Evolutionary conservation across 2,797 vertebrate species (phyloP).

Genomic region (Pipistrellus kuhlii): DNA sequence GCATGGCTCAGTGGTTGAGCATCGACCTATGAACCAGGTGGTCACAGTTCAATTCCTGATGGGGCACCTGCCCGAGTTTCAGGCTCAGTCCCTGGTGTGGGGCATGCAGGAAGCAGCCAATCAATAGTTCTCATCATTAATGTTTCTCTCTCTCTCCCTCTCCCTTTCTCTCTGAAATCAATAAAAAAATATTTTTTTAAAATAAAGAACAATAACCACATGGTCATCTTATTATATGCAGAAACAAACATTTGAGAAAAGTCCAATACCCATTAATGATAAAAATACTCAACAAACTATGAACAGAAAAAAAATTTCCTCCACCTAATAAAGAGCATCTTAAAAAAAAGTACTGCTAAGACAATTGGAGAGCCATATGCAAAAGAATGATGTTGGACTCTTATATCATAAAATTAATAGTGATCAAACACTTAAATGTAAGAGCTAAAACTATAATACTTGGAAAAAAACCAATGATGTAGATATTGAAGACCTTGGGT

Average conservation of each 20-base stretch:
- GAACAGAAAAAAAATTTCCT: neutral
- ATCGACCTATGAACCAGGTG: too few species aligned
- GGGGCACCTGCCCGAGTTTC: too few species aligned
- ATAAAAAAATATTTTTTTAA: too few species aligned
- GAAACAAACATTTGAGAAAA: neutral
- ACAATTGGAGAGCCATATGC: neutral
- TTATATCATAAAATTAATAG: neutral
- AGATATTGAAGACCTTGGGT: neutral
- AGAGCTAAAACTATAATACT: slow-evolving; percentile 2
- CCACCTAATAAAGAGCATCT: neutral
- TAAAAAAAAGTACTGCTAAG: too few species aligned
- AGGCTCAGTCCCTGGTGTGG: too few species aligned
- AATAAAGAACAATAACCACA: neutral
- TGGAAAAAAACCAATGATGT: neutral
- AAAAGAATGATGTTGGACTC: neutral
- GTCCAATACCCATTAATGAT: neutral
- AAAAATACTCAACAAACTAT: neutral
- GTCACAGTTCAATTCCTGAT: too few species aligned
- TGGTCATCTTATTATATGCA: neutral
- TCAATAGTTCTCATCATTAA: too few species aligned
- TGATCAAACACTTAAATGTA: neutral
- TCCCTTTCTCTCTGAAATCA: too few species aligned
- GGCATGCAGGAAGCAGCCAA: too few species aligned
- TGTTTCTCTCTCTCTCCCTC: too few species aligned
- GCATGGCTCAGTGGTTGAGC: too few species aligned